Percentiles rank a stretch among this genome's conserved stretches.
Conservation (phyloP, 2,888 invertebrate species). For the Orthonychiurus folsomi region DNA sequence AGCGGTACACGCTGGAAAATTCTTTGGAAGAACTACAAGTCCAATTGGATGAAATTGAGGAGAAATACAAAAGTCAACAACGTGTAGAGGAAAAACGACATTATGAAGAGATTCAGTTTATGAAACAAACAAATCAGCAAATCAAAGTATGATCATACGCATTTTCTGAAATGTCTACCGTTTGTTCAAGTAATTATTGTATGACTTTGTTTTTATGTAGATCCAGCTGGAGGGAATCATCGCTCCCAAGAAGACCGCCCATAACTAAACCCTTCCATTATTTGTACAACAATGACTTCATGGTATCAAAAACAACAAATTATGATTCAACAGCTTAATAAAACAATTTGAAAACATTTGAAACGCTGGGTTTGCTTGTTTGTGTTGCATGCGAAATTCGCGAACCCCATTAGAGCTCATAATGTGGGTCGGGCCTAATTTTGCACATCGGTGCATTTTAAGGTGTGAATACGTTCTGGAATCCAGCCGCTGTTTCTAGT, state of each 20-base stretch:
- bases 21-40: slow-evolving; percentile 57
- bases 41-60: slow-evolving; percentile 72
- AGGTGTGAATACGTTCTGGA: too few species aligned
- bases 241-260: neutral
- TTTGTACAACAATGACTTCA: too few species aligned
- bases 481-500: too few species aligned
- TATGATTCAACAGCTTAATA: too few species aligned
- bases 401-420: too few species aligned
- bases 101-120: slow-evolving; percentile 79
- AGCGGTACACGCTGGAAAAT: slow-evolving; percentile 58
- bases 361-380: too few species aligned
- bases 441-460: too few species aligned
- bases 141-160: slow-evolving; percentile 58
- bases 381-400: too few species aligned
- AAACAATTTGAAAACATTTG: too few species aligned
- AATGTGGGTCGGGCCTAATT: too few species aligned
- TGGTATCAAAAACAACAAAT: too few species aligned
- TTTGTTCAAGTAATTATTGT: neutral
- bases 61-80: slow-evolving; percentile 69
- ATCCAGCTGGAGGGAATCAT: neutral
- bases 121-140: slow-evolving; percentile 89
- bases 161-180: neutral
- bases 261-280: neutral
- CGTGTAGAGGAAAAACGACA: slow-evolving; percentile 87
- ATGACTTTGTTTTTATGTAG: neutral